Evolutionary conservation across 2,113 vertebrate genomes (phyloP).

Genomic region (Archilochus colubris): DNA sequence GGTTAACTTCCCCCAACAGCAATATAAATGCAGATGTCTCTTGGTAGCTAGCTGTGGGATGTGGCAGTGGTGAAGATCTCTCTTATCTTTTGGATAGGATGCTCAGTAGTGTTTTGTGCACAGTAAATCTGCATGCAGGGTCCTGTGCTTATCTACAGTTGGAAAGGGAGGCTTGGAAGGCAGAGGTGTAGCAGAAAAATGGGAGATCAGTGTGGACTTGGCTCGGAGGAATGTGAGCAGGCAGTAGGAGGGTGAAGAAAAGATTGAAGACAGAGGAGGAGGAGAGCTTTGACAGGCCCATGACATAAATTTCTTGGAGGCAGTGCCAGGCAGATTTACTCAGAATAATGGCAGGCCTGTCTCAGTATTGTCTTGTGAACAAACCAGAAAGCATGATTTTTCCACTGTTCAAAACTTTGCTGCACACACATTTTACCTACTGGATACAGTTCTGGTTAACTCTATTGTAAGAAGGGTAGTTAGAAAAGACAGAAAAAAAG

Average conservation of each 20-base stretch:
- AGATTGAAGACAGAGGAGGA: conserved; percentile 65
- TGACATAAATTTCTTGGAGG: conserved; percentile 58
- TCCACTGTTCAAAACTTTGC: neutral
- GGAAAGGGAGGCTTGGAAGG: conserved; percentile 10
- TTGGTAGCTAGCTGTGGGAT: neutral
- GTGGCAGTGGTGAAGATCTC: neutral
- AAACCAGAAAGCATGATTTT: conserved; percentile 41
- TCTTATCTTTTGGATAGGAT: neutral
- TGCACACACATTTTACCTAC: neutral
- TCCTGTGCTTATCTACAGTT: neutral
- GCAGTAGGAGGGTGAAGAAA: conserved; percentile 69
- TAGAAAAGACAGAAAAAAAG: neutral
- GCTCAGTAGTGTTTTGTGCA: neutral
- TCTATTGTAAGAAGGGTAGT: neutral
- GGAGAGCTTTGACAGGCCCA: conserved; percentile 65
- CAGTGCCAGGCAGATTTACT: conserved; percentile 57
- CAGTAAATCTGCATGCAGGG: neutral
- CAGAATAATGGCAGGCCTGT: conserved; percentile 51
- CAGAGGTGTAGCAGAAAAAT: conserved; percentile 37
- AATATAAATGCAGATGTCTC: neutral
- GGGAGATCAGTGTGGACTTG: conserved; percentile 53
- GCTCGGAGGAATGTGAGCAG: conserved; percentile 52
- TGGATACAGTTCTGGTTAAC: neutral
- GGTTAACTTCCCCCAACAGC: neutral
- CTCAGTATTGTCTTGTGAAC: conserved; percentile 37